A percentile compares a stretch with the other conserved stretches of the same genome.
These are phyloP conservation scores for Heliconius sara DNA, from an alignment of 2,888 invertebrate genomes.

Conservation along the genomic window DNA sequence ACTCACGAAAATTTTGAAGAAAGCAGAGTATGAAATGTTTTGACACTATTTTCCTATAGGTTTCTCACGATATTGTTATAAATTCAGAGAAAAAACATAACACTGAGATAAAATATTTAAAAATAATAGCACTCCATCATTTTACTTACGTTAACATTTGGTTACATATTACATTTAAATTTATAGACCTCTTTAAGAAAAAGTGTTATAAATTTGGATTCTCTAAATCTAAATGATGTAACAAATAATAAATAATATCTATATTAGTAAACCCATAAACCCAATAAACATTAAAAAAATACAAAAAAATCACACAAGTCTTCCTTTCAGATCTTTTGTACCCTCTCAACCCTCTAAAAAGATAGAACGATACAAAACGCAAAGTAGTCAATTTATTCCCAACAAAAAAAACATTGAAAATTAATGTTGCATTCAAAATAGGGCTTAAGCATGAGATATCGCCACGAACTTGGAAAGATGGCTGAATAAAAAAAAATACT, in stretches of 20 bases:
- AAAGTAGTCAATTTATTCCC: conserved; percentile 9
- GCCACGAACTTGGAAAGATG: not conserved
- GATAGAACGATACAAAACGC: not conserved
- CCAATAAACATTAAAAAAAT: not conserved
- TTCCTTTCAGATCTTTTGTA: too few relatives aligned
- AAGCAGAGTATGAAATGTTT: too few relatives aligned
- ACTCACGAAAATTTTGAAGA: not conserved
- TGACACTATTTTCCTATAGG: too few relatives aligned
- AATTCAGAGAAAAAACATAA: not conserved
- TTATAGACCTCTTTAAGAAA: too few relatives aligned
- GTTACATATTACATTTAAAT: too few relatives aligned
- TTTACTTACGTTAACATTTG: too few relatives aligned
- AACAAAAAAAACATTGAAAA: conserved; percentile 24
- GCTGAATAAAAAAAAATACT: conserved; percentile 53
- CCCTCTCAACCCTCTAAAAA: not conserved
- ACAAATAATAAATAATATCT: too few relatives aligned
- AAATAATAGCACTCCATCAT: not conserved
- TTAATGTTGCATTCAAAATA: conserved; percentile 38
- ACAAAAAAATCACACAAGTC: not conserved
- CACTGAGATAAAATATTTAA: not conserved
- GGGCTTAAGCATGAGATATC: conserved; percentile 29
- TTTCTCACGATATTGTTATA: not conserved
- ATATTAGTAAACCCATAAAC: too few relatives aligned
- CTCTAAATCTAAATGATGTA: too few relatives aligned
- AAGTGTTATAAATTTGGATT: too few relatives aligned